Evolutionary conservation across 2,888 invertebrate species (phyloP).

Genomic region (Ecliptopera silaceata): DNA sequence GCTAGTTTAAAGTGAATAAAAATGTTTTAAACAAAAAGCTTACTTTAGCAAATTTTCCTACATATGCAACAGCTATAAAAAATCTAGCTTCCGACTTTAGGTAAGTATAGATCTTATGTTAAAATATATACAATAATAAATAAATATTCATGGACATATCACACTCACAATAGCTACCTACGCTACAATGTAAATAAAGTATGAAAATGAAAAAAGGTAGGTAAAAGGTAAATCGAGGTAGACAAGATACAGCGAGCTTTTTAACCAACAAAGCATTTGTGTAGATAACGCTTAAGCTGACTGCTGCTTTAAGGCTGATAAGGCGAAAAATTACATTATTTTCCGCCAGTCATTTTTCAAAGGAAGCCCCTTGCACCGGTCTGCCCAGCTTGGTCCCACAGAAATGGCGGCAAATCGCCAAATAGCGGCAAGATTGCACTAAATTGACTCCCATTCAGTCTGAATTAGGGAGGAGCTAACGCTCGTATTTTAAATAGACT

Average conservation of each 20-base stretch:
- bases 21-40: too few species aligned
- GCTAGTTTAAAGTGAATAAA: too few species aligned
- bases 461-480: constrained; percentile 37
- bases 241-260: not conserved
- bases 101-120: too few species aligned
- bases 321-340: not conserved
- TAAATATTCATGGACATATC: too few species aligned
- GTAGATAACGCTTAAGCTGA: not conserved
- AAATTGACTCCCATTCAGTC: constrained; percentile 40
- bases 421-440: constrained; percentile 41
- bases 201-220: not conserved
- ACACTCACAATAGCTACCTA: too few species aligned
- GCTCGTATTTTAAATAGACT: not conserved
- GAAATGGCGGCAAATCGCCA: constrained; percentile 41
- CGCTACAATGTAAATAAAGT: not conserved
- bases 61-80: too few species aligned
- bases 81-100: too few species aligned
- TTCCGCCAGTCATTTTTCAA: not conserved
- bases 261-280: not conserved
- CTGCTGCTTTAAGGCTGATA: not conserved
- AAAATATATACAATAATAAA: too few species aligned
- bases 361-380: constrained; percentile 14
- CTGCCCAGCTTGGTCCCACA: constrained; percentile 23
- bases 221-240: too few species aligned
- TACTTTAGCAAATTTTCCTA: too few species aligned